phyloP scores from a whole-genome alignment of 2,797 vertebrate genomes.

The Poecilia velifera region DNA sequence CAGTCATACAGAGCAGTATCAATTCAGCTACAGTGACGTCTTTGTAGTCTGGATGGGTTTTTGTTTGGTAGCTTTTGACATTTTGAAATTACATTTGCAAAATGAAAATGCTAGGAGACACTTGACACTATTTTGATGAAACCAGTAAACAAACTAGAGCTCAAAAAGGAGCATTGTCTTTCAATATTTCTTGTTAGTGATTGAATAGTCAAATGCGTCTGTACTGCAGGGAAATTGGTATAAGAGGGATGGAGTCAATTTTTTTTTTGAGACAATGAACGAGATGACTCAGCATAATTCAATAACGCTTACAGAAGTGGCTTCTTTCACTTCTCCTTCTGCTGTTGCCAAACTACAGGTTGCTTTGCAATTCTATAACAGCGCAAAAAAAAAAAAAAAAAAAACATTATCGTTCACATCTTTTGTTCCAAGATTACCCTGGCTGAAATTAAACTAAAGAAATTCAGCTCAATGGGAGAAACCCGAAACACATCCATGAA shows the following conservation, averaged over 20 bases:
- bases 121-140: neutral
- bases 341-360: too few species aligned
- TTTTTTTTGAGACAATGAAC: too few species aligned
- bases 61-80: neutral
- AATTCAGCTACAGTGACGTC: neutral
- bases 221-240: neutral
- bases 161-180: neutral
- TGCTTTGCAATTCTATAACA: too few species aligned
- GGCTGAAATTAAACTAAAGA: too few species aligned
- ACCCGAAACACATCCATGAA: too few species aligned
- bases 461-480: too few species aligned
- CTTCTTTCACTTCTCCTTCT: too few species aligned
- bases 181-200: neutral
- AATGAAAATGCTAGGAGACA: neutral
- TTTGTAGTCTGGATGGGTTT: neutral
- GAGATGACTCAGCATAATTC: too few species aligned
- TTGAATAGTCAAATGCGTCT: neutral
- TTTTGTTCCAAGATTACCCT: too few species aligned
- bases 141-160: neutral
- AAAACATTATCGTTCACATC: too few species aligned
- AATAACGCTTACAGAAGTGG: too few species aligned
- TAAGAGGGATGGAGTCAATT: neutral
- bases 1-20: neutral
- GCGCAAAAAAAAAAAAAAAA: too few species aligned
- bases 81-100: neutral